Conservation (phyloP, 2,888 invertebrate species). For the Drosophila neonasuta region DNA sequence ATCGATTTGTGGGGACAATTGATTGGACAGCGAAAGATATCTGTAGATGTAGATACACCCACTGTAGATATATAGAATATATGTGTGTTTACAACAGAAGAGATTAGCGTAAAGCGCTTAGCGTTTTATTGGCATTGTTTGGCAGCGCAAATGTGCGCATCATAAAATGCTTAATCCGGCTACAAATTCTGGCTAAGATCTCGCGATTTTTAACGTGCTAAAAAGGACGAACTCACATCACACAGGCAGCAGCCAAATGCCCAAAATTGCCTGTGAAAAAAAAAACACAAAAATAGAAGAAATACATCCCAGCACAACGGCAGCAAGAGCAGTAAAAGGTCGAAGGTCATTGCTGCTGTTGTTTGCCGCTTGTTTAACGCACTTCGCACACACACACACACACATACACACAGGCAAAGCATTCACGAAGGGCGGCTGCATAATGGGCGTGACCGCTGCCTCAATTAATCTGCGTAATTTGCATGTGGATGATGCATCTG, state of each 20-base stretch:
- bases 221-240: conserved; percentile 48
- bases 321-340: conserved; percentile 50
- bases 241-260: conserved; percentile 31
- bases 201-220: conserved; percentile 63
- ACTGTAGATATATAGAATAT: conserved; percentile 6
- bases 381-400: neutral
- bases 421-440: conserved; percentile 16
- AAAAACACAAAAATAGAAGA: neutral
- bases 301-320: conserved; percentile 16
- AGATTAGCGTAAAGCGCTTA: conserved; percentile 70
- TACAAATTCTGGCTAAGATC: conserved; percentile 62
- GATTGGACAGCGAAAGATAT: conserved; percentile 11
- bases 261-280: conserved; percentile 65
- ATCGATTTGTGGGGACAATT: conserved; percentile 9
- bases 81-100: conserved; percentile 1
- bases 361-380: conserved; percentile 12
- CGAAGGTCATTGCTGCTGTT: conserved; percentile 68
- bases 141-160: conserved; percentile 23
- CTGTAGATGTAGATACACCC: neutral
- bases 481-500: conserved; percentile 59
- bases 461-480: conserved; percentile 70
- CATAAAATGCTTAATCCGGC: conserved; percentile 66
- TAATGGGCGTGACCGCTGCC: conserved; percentile 65
- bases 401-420: conserved; percentile 21
- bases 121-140: conserved; percentile 63